A percentile compares a stretch with the other conserved stretches of the same genome.
Conservation (phyloP, 2,888 invertebrate species). For the Drosophila diplacantha region DNA sequence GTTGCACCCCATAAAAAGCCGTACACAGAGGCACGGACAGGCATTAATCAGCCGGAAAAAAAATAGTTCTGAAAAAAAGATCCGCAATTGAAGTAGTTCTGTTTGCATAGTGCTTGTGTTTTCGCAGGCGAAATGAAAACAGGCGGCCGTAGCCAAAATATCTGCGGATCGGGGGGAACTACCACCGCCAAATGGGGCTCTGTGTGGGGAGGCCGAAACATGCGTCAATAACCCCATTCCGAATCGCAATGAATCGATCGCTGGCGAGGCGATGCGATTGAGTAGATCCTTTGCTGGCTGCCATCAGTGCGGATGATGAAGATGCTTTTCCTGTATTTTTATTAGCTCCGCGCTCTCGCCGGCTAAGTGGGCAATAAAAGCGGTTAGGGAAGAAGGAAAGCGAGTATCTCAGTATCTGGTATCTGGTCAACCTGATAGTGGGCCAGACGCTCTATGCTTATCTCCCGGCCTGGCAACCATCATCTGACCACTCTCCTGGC, state of each 20-base stretch:
- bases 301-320: constrained; percentile 40
- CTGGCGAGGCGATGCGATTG: constrained; percentile 25
- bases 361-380: constrained; percentile 43
- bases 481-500: constrained; percentile 40
- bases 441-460: constrained; percentile 41
- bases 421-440: constrained; percentile 36
- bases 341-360: constrained; percentile 13
- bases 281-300: constrained; percentile 45
- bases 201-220: constrained; percentile 56
- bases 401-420: constrained; percentile 21
- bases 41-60: constrained; percentile 62
- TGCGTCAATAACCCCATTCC: constrained; percentile 71
- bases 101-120: constrained; percentile 43
- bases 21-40: constrained; percentile 54
- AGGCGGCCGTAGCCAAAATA: constrained; percentile 33
- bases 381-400: constrained; percentile 13
- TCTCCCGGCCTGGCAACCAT: constrained; percentile 24
- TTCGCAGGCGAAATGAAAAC: constrained; percentile 41
- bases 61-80: constrained; percentile 16
- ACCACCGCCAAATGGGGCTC: not conserved
- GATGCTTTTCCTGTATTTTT: constrained; percentile 40
- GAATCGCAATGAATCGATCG: constrained; percentile 26
- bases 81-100: constrained; percentile 50
- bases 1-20: constrained; percentile 63
- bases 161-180: constrained; percentile 4